These are phyloP conservation scores for Campoletis raptor DNA, from an alignment of 2,888 invertebrate genomes.

Conservation along the genomic window DNA sequence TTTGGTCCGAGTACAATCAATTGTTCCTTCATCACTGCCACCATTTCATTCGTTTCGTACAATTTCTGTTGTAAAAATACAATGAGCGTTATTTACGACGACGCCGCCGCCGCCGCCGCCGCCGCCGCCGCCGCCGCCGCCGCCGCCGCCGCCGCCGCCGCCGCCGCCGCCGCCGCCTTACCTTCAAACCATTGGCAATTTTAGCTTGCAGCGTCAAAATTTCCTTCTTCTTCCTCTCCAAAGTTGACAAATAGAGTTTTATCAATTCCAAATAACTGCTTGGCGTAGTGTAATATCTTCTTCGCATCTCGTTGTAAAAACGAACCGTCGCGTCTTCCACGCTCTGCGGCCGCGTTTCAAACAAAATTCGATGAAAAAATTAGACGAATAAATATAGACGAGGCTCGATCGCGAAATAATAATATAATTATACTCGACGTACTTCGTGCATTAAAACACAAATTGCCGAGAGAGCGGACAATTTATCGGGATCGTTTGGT, in stretches of 20 bases:
- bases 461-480: conserved; percentile 87
- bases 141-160: no score
- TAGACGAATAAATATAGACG: no score
- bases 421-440: no score
- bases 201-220: conserved; percentile 89
- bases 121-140: no score
- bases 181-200: conserved; percentile 90
- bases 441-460: conserved; percentile 91
- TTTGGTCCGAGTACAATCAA: conserved; percentile 93
- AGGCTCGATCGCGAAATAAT: no score
- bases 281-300: conserved; percentile 96
- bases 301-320: conserved; percentile 92
- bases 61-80: conserved; percentile 92
- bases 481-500: conserved; percentile 85
- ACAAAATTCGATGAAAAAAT: no score
- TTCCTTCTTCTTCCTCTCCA: conserved; percentile 90
- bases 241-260: conserved; percentile 90
- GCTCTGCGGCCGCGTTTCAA: conserved; percentile 87
- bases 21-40: conserved; percentile 94
- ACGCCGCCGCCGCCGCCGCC: no score
- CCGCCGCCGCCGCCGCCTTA: conserved; percentile 75
- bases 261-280: conserved; percentile 95
- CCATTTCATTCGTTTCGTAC: conserved; percentile 92
- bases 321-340: conserved; percentile 92
- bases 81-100: no score